Evolutionary conservation across 2,113 vertebrate genomes (phyloP).

Genomic region (Kryptolebias marmoratus): DNA sequence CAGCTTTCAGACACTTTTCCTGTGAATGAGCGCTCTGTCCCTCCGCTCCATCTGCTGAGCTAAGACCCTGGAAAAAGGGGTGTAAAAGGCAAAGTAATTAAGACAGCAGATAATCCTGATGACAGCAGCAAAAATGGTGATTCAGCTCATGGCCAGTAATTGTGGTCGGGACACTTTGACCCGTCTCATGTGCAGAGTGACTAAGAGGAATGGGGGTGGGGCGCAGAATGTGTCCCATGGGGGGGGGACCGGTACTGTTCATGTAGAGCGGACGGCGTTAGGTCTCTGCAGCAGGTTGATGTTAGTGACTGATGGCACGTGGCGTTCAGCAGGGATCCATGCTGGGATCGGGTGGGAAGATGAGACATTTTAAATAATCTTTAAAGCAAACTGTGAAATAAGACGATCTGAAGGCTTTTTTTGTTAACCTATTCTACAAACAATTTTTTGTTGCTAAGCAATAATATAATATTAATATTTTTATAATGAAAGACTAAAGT

Average conservation of each 20-base stretch:
- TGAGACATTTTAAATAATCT: too few relatives aligned
- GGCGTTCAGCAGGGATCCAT: background rate
- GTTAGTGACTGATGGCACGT: conserved; percentile 1
- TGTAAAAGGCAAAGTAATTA: conserved; percentile 66
- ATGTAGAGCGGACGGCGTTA: conserved; percentile 21
- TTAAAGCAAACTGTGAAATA: too few relatives aligned
- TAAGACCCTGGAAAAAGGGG: conserved; percentile 46
- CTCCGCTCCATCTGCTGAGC: conserved; percentile 54
- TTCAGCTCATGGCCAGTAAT: conserved; percentile 74
- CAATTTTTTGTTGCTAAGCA: too few relatives aligned
- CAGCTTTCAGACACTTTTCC: conserved; percentile 28
- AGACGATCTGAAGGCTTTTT: too few relatives aligned
- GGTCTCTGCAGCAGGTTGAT: conserved; percentile 27
- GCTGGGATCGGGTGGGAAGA: too few relatives aligned
- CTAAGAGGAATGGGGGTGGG: conserved; percentile 63
- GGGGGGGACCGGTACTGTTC: conserved; percentile 42
- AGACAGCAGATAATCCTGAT: conserved; percentile 70
- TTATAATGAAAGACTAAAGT: too few relatives aligned
- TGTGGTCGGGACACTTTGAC: conserved; percentile 77
- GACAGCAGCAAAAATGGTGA: conserved; percentile 68
- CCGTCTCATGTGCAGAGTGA: conserved; percentile 64
- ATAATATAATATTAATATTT: too few relatives aligned
- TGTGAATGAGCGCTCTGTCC: conserved; percentile 48
- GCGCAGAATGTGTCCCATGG: conserved; percentile 50
- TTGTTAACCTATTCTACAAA: too few relatives aligned